A percentile compares a stretch with the other conserved stretches of the same genome.
These are phyloP conservation scores for Heliconius charithonia DNA, from an alignment of 2,888 invertebrate genomes.

Conservation along the genomic window DNA sequence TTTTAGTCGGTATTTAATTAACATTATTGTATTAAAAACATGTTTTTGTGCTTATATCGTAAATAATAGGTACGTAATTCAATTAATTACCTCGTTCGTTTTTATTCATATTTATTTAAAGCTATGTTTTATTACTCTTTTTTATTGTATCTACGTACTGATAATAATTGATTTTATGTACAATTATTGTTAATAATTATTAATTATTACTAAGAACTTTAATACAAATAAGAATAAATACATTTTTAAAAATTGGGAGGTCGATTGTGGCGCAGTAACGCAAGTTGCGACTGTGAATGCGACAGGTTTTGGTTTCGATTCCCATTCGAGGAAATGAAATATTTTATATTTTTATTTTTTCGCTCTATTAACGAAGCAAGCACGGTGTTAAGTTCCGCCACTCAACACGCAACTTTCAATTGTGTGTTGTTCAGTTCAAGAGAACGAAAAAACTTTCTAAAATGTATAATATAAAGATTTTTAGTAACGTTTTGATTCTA, in stretches of 20 bases:
- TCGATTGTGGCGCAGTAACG: neutral
- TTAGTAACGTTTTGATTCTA: too few relatives aligned
- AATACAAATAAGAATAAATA: neutral
- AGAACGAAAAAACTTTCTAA: too few relatives aligned
- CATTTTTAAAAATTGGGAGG: neutral
- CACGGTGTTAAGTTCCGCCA: neutral
- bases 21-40: neutral
- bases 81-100: neutral
- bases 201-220: neutral
- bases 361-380: neutral
- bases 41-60: neutral
- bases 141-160: neutral
- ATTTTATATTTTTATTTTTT: neutral
- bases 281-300: neutral
- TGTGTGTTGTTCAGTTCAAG: too few relatives aligned
- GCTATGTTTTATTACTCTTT: neutral
- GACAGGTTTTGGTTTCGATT: neutral
- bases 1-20: neutral
- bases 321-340: neutral
- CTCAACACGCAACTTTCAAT: too few relatives aligned
- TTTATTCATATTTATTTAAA: slow-evolving; percentile 17
- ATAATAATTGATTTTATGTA: slow-evolving; percentile 5
- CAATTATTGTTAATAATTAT: too few relatives aligned
- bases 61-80: neutral
- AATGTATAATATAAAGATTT: too few relatives aligned